These are phyloP conservation scores for Cryptosula pallasiana DNA, from an alignment of 2,888 invertebrate genomes.

Conservation along the genomic window DNA sequence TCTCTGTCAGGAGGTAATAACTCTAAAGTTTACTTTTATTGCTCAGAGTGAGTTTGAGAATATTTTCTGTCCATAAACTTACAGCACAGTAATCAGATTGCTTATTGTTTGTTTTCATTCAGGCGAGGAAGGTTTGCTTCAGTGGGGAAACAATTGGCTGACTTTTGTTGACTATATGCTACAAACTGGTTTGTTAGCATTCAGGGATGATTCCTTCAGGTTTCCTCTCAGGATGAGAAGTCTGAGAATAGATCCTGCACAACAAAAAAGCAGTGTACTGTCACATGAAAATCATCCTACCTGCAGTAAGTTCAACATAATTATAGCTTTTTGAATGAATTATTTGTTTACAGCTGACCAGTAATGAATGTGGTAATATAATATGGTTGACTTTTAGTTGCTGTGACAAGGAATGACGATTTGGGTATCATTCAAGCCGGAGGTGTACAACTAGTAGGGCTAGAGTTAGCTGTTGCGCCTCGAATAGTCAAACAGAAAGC, in stretches of 20 bases:
- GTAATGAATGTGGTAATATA: no score
- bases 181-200: slow-evolving; percentile 79
- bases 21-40: no score
- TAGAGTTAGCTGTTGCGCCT: slow-evolving; percentile 87
- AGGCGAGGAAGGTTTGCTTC: slow-evolving; percentile 66
- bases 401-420: no score
- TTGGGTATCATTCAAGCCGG: slow-evolving; percentile 60
- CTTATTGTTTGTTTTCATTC: no score
- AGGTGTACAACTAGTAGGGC: slow-evolving; percentile 79
- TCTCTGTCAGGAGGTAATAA: slow-evolving; percentile 58
- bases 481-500: slow-evolving; percentile 67
- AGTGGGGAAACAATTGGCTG: slow-evolving; percentile 89
- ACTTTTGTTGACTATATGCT: slow-evolving; percentile 93
- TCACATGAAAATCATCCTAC: not conserved
- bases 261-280: slow-evolving; percentile 51
- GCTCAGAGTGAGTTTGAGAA: no score
- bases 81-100: no score
- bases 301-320: no score
- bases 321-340: no score
- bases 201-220: slow-evolving; percentile 66
- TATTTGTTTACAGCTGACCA: no score
- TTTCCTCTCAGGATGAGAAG: slow-evolving; percentile 81
- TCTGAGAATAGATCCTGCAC: slow-evolving; percentile 70
- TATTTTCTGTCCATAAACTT: no score
- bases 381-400: no score